Base-by-base conservation (phyloP, 2,888 invertebrate genomes). In the Poecilobothrus nobilitatus region DNA sequence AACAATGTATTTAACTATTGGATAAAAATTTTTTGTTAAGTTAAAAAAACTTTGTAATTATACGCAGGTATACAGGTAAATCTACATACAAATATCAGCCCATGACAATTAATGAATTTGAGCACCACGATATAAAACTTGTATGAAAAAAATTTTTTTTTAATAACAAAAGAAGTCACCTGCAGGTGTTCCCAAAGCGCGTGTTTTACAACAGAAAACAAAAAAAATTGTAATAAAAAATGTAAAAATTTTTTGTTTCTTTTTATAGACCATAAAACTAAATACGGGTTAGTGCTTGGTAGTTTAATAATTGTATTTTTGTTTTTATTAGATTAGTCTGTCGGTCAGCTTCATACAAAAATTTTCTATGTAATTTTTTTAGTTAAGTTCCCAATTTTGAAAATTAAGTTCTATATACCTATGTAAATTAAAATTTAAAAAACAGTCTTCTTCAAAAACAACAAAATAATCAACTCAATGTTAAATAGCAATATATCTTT, bases 131-230 rank as follows among this genome's bases (percentile, higher is more conserved):
- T 53, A 18, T 53, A 15, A 27, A 53, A 53, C 53, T 18, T 53
- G 18, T 53, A 53, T 18, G 18, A 4, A 27, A 27, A 27, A 2
- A 27, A 2, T 4, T 27, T 27, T 27, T 53, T 53, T 53, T n/a
- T n/a, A n/a, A 53, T 18, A 18, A 53, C n/a, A 53, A 53, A 53
- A 53, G 53, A 53, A 53, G 53, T 53, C 53, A 53, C 53, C 53
- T 53, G 53, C 53, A 53, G 53, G 53, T 53, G 53, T 53, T 53
- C 53, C 53, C 53, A 53, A 18, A 15, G 53, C 53, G 53, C 53
- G 53, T 53, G 53, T 53, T 53, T 53, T 53, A 53, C n/a, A 53
- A 18, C 9, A 53, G 18, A 37, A 15, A 53, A 53, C 7, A 53
- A 53, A 53, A 2, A 1, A 53, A 53, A 53, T 15, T 6, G 15